Evolutionary conservation across 92 coral and sea anemone species (phyloP).

Genomic region (Anthopleura xanthogrammica): DNA sequence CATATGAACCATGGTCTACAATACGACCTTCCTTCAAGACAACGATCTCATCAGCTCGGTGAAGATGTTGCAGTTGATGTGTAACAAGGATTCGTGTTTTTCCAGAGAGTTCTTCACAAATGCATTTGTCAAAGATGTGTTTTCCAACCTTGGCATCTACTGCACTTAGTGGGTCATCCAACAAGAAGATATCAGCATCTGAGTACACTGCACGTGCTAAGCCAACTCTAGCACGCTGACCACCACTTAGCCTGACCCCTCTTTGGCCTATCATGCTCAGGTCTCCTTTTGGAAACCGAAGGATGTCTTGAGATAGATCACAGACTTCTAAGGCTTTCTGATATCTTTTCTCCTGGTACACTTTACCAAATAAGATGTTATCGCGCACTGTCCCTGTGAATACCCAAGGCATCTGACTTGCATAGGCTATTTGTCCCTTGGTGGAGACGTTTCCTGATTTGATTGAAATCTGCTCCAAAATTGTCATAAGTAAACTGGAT

Average conservation of each 20-base stretch:
- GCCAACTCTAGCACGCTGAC: constrained; percentile 33
- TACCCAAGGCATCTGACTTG: constrained; percentile 18
- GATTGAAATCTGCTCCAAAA: background rate
- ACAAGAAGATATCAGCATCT: constrained; percentile 28
- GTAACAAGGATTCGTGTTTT: constrained; percentile 21
- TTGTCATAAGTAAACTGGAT: constrained; percentile 12
- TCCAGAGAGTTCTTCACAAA: constrained; percentile 23
- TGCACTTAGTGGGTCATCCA: constrained; percentile 39
- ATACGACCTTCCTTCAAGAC: constrained; percentile 4
- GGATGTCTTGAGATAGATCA: constrained; percentile 1
- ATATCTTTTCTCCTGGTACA: background rate
- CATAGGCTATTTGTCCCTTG: background rate
- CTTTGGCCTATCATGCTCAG: constrained; percentile 26
- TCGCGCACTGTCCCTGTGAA: constrained; percentile 20
- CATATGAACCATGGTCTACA: constrained; percentile 7
- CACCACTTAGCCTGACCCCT: constrained; percentile 31
- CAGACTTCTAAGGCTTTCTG: background rate
- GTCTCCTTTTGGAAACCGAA: constrained; percentile 13
- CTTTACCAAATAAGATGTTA: constrained; percentile 15
- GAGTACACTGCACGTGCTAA: constrained; percentile 41
- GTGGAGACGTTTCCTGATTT: background rate
- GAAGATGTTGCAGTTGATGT: constrained; percentile 37
- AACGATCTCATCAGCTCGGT: constrained; percentile 18
- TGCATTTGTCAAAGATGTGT: constrained; percentile 16
- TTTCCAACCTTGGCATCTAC: constrained; percentile 30